Evolutionary conservation across 2,888 invertebrate genomes (phyloP), one percentile per base, ranked within the genome.

Genomic region (Mimas tiliae): DNA sequence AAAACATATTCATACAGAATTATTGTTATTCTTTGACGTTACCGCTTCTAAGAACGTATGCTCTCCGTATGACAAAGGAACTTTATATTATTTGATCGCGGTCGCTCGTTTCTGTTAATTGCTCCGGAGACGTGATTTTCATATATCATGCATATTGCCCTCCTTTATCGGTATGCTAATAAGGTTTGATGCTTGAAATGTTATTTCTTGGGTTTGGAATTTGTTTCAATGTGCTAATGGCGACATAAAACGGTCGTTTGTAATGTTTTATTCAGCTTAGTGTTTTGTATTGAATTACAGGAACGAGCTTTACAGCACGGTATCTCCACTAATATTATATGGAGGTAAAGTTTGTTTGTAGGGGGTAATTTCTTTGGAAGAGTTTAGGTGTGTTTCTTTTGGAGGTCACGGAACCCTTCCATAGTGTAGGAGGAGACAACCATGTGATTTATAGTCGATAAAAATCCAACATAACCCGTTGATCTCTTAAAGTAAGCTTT

Each of bases 41-140:
- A 76, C 73, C 75, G 80, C 82, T 90, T 88, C 90, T 89, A 80
- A 86, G 90, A 90, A 90, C 77, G 74, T 79, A 75, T 78, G 74
- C 76, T 73, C 71, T 73, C 73, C 86, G 88, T 85, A 89, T 90
- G 89, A 92, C 91, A 92, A 92, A 92, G 80, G 86, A 79, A 83
- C 79, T 89, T 91, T 91, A 90, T 90, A 89, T 88, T 90, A 91
- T 92, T 90, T 89, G 89, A 92, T 92, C 87, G 87, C 88, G 87
- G 81, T 86, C 82, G 87, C 84, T 90, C 89, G 88, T 90, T 91
- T 86, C 85, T 85, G 84, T 88, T 89, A 90, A 91, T 91, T 91
- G 91, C 91, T 87, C 84, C 85, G 84, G 75, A 83, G 87, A 91
- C 92, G 92, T 92, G 92, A 89, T 91, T 91, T 91, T 91, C 90